A percentile compares a stretch with the other conserved stretches of the same genome.
phyloP scores from a whole-genome alignment of 2,113 vertebrate genomes.

The Pongo abelii region DNA sequence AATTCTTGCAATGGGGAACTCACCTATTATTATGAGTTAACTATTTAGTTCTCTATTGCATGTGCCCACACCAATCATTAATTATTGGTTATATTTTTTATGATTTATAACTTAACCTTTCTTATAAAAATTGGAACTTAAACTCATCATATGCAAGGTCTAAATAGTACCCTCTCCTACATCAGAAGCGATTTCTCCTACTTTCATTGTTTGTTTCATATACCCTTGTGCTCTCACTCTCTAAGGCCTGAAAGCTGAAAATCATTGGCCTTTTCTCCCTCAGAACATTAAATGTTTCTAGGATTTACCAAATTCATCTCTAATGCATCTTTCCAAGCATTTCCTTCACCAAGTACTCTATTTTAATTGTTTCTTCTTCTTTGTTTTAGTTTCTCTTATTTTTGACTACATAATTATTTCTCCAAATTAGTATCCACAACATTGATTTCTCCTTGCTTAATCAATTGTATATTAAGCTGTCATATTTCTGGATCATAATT shows the following conservation, averaged over 20 bases:
- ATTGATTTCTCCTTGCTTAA: background rate
- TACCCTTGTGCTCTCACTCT: fast-evolving
- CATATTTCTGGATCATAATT: background rate
- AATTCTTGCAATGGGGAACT: background rate
- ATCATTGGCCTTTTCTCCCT: background rate
- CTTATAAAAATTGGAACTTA: background rate
- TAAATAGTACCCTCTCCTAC: background rate
- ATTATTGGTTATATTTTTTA: conserved; percentile 8
- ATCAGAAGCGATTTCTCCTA: background rate
- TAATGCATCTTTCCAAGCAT: background rate
- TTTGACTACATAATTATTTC: background rate
- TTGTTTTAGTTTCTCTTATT: background rate
- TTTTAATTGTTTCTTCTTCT: background rate
- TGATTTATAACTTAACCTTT: background rate
- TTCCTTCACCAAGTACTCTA: background rate
- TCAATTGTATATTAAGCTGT: background rate
- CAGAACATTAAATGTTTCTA: background rate
- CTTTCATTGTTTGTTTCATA: background rate
- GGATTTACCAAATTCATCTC: background rate
- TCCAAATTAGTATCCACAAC: background rate
- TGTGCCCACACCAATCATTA: background rate
- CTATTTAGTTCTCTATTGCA: background rate
- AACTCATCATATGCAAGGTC: background rate
- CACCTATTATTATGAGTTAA: background rate
- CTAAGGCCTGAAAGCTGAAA: background rate